Evolutionary conservation across 2,888 invertebrate species (phyloP).

Genomic region (Pyrgus malvae): DNA sequence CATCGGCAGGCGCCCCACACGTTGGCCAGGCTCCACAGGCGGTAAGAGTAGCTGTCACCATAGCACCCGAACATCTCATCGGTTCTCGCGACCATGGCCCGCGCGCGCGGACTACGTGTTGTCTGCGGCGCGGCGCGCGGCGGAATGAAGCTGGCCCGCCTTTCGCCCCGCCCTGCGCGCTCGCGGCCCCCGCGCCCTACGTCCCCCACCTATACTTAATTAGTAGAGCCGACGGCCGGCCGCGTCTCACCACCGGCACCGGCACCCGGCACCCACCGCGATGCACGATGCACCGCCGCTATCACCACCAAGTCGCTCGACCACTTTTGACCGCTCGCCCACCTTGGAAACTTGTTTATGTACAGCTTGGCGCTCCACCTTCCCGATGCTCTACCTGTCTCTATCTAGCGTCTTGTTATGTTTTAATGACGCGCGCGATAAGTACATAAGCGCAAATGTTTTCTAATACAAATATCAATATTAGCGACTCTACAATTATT

Average conservation of each 20-base stretch:
- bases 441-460: background rate
- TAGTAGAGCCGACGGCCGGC: constrained; percentile 59
- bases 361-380: constrained; percentile 65
- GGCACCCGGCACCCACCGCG: constrained; percentile 41
- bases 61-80: constrained; percentile 89
- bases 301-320: background rate
- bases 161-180: constrained; percentile 46
- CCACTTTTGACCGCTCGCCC: constrained; percentile 22
- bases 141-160: constrained; percentile 70
- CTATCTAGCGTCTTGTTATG: constrained; percentile 49
- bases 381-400: constrained; percentile 61
- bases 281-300: constrained; percentile 31
- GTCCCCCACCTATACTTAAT: constrained; percentile 64
- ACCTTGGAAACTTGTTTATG: constrained; percentile 50
- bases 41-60: constrained; percentile 88
- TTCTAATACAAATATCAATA: constrained; percentile 3
- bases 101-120: constrained; percentile 76
- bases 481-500: no score
- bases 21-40: constrained; percentile 89
- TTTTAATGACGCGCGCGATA: constrained; percentile 12
- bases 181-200: constrained; percentile 49
- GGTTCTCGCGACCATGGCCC: constrained; percentile 92
- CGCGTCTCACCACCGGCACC: constrained; percentile 39
- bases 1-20: constrained; percentile 89
- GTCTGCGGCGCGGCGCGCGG: constrained; percentile 72